Base-by-base conservation (phyloP, 2,113 vertebrate genomes). In the Istiophorus platypterus region DNA sequence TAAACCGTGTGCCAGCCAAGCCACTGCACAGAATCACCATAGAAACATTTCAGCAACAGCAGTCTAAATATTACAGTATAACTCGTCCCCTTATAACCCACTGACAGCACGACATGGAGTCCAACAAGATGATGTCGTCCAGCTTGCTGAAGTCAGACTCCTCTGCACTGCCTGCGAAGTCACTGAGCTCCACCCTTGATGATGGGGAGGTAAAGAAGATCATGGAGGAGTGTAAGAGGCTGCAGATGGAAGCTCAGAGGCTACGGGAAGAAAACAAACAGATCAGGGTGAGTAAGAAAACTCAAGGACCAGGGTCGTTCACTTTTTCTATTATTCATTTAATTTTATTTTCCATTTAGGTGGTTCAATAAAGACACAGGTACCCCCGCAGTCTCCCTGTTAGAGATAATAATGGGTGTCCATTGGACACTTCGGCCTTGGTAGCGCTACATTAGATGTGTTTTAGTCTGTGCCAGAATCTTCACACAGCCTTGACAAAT, bases 211-310 rank as follows among this genome's bases (percentile, higher is more conserved):
- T 98, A 69, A 98, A 97, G 95, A 99, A 96, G 94, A 94, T 99
- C 92, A 96, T 97, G 97, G 98, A 99, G 77, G 98, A 99, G 61
- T 98, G 97, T 89, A 97, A 96, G 96, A 95, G 96, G 94, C 96
- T 99, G 94, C 98, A 99, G 91, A 93, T 95, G 74, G 97, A 99
- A 91, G 95, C 99, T 72, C 98, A 99, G 93, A 96, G 98, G 95
- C 97, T 99, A 93, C 96, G 97, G 90, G 98, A 99, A 93, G 98
- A 99, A 95, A 99, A 97, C 96, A 97, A 95, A 95, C 97, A 97
- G 79, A 97, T 98, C 90, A 96, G 97, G 97, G 98, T 99, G 94
- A 88, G 92, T 90, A 24, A 56, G 37, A 86, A 3, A 24, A 73
- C 9, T 37, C 2, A 0, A 58, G 7, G 17, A 42, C 24, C 20